Conservation (phyloP, 2,888 invertebrate species). For the Taphrorychus bicolor region DNA sequence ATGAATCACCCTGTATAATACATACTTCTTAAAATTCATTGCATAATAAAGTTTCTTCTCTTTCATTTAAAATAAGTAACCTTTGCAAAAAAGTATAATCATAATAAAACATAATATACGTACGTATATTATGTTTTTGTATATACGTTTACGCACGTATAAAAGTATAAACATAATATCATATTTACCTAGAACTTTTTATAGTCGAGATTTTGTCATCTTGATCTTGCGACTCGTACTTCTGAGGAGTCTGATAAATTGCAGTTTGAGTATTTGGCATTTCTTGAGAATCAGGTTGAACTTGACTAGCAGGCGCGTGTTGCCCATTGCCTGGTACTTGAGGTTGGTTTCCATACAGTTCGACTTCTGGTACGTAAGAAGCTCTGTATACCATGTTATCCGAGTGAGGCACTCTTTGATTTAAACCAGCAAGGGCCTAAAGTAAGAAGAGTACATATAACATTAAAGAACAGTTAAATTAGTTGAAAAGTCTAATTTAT, state of each 20-base stretch:
- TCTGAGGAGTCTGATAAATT: conserved; percentile 10
- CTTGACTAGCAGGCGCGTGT: neutral
- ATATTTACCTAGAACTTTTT: conserved; percentile 12
- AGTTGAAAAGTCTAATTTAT: no score
- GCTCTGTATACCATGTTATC: conserved; percentile 62
- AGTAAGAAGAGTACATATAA: conserved; percentile 31
- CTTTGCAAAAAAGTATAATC: no score
- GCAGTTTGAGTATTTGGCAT: neutral
- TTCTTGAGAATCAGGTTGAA: neutral
- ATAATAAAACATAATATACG: no score
- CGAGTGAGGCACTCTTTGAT: conserved; percentile 58
- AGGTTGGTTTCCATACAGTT: conserved; percentile 54
- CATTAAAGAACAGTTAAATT: neutral
- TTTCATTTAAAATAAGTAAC: no score
- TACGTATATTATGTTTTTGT: no score
- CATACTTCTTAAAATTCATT: no score
- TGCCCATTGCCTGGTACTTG: conserved; percentile 2
- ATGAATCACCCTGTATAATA: no score
- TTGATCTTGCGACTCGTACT: neutral
- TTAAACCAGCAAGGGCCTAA: conserved; percentile 54
- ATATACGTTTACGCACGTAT: no score
- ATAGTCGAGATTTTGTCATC: conserved; percentile 14
- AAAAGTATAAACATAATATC: no score
- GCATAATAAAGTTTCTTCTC: no score
- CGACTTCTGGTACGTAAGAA: conserved; percentile 63